Evolutionary conservation across 1,140 invertebrate genomes (phyloP).

Genomic region (Drosophila ficusphila): DNA sequence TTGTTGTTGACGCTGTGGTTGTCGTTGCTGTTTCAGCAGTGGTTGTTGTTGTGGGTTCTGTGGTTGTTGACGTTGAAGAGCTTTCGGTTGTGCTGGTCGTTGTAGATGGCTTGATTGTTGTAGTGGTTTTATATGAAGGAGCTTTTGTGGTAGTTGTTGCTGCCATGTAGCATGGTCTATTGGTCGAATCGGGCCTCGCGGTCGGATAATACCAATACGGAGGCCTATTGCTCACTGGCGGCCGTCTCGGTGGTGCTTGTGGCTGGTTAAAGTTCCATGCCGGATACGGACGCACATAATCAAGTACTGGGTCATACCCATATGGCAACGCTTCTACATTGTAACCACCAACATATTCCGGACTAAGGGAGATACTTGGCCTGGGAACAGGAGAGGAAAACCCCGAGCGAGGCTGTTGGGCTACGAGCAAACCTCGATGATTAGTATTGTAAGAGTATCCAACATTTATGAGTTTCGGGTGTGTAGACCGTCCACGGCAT

Average conservation of each 20-base stretch:
- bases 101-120: not conserved
- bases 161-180: not conserved
- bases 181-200: not conserved
- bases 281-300: constrained; percentile 7
- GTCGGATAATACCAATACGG: constrained; percentile 20
- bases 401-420: not conserved
- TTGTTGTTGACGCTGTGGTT: not conserved
- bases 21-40: not conserved
- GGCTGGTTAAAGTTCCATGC: not conserved
- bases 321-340: not conserved
- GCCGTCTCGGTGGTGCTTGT: not conserved
- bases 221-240: constrained; percentile 2
- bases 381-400: not conserved
- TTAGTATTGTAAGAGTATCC: constrained; percentile 14
- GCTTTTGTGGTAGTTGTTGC: not conserved
- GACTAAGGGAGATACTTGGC: not conserved
- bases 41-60: not conserved
- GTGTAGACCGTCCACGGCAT: not conserved
- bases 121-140: not conserved
- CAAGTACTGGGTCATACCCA: not conserved
- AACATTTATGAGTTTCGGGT: not conserved
- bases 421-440: not conserved
- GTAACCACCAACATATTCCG: not conserved
- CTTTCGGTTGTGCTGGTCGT: not conserved
- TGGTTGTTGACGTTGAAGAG: not conserved